Conservation (phyloP, 1,140 invertebrate species). For the Cydia strobilella region DNA sequence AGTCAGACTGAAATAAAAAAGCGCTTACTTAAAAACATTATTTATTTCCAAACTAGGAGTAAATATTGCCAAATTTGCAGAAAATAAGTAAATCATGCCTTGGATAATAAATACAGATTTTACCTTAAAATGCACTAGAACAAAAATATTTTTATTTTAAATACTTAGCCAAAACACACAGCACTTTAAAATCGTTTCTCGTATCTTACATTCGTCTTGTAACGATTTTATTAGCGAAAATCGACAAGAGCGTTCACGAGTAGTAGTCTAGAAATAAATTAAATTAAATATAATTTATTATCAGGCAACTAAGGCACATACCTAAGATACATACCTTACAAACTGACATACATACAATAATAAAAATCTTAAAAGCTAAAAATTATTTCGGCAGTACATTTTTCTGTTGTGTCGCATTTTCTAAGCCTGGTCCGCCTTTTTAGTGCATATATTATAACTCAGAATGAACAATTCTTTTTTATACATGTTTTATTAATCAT, state of each 20-base stretch:
- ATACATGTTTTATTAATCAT: too few species aligned
- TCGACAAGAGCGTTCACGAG: not conserved
- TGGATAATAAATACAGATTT: not conserved
- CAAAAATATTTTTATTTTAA: slow-evolving; percentile 9
- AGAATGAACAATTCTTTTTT: too few species aligned
- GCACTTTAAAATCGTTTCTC: slow-evolving; percentile 23
- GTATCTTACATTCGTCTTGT: slow-evolving; percentile 29
- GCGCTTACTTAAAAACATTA: slow-evolving; percentile 5
- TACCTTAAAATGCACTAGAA: not conserved
- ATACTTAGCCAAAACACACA: slow-evolving; percentile 26
- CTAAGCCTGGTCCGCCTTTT: too few species aligned
- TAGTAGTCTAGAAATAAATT: too few species aligned
- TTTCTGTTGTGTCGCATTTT: too few species aligned
- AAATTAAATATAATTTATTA: too few species aligned
- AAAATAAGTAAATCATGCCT: not conserved
- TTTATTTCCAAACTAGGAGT: not conserved
- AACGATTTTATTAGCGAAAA: slow-evolving; percentile 23
- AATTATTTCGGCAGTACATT: too few species aligned
- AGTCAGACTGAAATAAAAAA: not conserved
- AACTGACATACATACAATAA: too few species aligned
- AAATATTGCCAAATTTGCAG: not conserved
- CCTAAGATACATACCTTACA: too few species aligned
- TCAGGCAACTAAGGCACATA: too few species aligned
- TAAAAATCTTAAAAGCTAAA: too few species aligned
- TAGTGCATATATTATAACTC: too few species aligned